Conservation (phyloP, 1,140 invertebrate genomes). For the Venturia canescens region DNA sequence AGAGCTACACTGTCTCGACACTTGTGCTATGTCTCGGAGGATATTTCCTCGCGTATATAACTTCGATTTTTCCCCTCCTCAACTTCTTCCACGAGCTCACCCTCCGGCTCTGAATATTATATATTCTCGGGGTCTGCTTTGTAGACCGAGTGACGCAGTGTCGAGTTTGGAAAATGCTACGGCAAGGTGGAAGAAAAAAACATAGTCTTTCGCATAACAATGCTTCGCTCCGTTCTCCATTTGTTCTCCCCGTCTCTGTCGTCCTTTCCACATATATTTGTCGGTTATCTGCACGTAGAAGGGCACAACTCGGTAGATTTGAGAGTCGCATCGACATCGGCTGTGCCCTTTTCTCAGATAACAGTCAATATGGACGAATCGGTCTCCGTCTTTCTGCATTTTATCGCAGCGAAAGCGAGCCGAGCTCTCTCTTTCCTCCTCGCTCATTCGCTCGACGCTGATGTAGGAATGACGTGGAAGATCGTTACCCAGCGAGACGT, state of each 20-base stretch:
- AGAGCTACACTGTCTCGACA: background rate
- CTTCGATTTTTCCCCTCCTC: slow-evolving; percentile 7
- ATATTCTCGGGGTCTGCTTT: slow-evolving; percentile 17
- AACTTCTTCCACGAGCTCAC: background rate
- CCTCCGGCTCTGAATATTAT: slow-evolving; percentile 5
- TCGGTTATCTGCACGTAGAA: background rate
- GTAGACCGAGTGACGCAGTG: slow-evolving; percentile 10
- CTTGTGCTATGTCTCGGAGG: background rate
- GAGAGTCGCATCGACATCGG: background rate
- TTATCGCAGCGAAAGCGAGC: background rate
- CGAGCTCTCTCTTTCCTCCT: slow-evolving; percentile 20
- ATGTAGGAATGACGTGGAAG: slow-evolving; percentile 34
- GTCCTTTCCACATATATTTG: background rate
- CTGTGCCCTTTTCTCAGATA: background rate
- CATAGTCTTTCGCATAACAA: slow-evolving; percentile 22
- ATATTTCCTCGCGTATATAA: slow-evolving; percentile 15
- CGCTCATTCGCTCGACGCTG: slow-evolving; percentile 17
- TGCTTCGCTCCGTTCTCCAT: background rate
- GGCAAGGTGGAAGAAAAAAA: slow-evolving; percentile 1
- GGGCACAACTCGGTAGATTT: background rate
- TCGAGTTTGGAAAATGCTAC: slow-evolving; percentile 10
- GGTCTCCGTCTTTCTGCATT: background rate
- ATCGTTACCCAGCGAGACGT: slow-evolving; percentile 34
- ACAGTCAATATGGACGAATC: background rate
- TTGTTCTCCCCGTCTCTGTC: background rate